Evolutionary conservation across 2,888 invertebrate genomes (phyloP).

Genomic region (Loripinus fragilis): DNA sequence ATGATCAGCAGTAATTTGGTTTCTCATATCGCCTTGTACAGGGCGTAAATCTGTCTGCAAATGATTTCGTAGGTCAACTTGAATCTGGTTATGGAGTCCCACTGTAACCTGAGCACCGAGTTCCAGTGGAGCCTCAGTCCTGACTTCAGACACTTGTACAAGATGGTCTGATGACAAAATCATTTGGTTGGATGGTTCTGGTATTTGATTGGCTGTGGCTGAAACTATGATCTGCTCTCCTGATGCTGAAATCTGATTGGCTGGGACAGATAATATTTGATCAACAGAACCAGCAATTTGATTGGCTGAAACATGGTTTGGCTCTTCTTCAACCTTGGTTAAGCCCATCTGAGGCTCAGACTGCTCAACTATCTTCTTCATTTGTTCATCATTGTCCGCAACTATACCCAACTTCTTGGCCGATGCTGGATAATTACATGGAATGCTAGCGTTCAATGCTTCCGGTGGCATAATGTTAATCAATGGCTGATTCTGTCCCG

Average conservation of each 20-base stretch:
- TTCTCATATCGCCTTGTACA: neutral
- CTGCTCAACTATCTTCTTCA: neutral
- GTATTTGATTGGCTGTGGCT: neutral
- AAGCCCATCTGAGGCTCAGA: neutral
- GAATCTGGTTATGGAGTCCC: neutral
- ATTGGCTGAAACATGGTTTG: neutral
- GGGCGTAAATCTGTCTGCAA: neutral
- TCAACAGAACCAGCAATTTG: neutral
- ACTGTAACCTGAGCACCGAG: neutral
- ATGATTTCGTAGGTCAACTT: neutral
- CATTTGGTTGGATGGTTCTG: constrained; percentile 5
- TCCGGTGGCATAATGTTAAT: constrained; percentile 14
- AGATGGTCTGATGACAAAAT: neutral
- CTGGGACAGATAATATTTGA: no score
- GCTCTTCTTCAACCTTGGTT: neutral
- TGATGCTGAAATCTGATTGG: neutral
- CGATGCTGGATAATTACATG: neutral
- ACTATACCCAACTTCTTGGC: neutral
- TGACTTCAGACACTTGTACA: neutral
- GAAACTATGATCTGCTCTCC: neutral
- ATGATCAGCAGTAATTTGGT: neutral
- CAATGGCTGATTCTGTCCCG: constrained; percentile 53
- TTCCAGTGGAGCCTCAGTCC: neutral
- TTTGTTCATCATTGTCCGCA: neutral
- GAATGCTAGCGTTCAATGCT: neutral